phyloP scores from a whole-genome alignment of 2,888 invertebrate species.

The Oxycera nigricornis region DNA sequence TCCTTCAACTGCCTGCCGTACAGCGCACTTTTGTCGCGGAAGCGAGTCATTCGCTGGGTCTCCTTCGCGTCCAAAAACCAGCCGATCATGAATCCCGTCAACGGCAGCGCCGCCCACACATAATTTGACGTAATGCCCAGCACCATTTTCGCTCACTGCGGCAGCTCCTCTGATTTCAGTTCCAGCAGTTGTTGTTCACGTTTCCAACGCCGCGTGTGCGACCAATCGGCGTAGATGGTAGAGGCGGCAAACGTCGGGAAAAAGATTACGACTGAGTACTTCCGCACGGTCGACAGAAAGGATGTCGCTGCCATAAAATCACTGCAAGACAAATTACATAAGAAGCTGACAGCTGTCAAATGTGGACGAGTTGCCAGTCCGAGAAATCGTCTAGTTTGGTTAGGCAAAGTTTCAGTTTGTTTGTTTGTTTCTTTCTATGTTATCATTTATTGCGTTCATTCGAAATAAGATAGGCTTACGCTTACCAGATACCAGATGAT shows the following conservation, averaged over 20 bases:
- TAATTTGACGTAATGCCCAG: conserved; percentile 67
- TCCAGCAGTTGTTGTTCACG: conserved; percentile 51
- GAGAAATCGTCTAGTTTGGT: too few species aligned
- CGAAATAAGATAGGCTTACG: too few species aligned
- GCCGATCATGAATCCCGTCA: conserved; percentile 69
- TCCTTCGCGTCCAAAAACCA: conserved; percentile 72
- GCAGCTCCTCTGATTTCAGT: neutral
- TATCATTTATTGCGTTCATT: too few species aligned
- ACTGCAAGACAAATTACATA: conserved; percentile 34
- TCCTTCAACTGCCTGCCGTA: conserved; percentile 72
- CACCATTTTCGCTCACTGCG: conserved; percentile 54
- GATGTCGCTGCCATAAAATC: conserved; percentile 52
- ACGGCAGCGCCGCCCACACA: conserved; percentile 64
- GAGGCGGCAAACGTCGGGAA: conserved; percentile 69
- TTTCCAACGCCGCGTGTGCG: conserved; percentile 78
- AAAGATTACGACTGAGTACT: conserved; percentile 72
- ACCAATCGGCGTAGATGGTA: conserved; percentile 76
- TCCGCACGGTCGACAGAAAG: conserved; percentile 62
- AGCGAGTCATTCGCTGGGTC: conserved; percentile 73
- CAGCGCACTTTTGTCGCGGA: conserved; percentile 80
- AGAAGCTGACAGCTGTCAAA: neutral
- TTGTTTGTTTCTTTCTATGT: too few species aligned
- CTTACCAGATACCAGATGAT: too few species aligned
- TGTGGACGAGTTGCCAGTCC: too few species aligned
- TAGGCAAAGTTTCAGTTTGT: too few species aligned